Base-by-base conservation (phyloP, 2,888 invertebrate genomes). In the Brassicogethes aeneus region DNA sequence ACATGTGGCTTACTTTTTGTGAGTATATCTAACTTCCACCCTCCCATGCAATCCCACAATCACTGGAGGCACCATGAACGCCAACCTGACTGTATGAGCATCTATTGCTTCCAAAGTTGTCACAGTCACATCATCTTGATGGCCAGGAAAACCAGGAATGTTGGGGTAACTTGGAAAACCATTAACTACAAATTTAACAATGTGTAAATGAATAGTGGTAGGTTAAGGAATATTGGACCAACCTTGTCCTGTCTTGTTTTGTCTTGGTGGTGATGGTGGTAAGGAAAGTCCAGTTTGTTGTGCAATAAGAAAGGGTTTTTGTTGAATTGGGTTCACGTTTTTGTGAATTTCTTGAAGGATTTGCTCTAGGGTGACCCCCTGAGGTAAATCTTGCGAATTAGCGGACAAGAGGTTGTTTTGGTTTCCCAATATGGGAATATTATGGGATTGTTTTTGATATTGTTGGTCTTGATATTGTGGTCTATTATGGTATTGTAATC, bases 31-130 rank as follows among this genome's bases (percentile, higher is more conserved):
- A 45, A 92, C 72, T 66, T 92, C 90, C 2, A 92, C 87, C 48
- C 89, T 80, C 41, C 92, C 92, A 55, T 87, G 82, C 34, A 92
- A 72, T 16, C 91, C 91, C 5, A 92, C 89, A 50, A 89, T 77
- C 1, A 89, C 76, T 14, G 80, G 73, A 0, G 92, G 90, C 7
- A 92, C 80, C 2, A 84, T 83, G 62, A 92, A 90, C 8, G 87
- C 77, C 59, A 92, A 76, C 48, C 86, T 80, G 5, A 91, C 80
- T 17, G 86, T 84, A 14, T 81, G 80, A 0, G 86, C 79, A 51
- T 89, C 85, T 42, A 91, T 74, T 2, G 89, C 79, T 62, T 86
- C 82, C 49, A 90, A 61, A 0, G 60, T 57, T 36, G 76, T 72
- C 12, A 78, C 73, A 10, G 66, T 65, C 37, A 79, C 69, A 48